phyloP scores from a whole-genome alignment of 1,140 invertebrate genomes.

The Caerostris extrusa region DNA sequence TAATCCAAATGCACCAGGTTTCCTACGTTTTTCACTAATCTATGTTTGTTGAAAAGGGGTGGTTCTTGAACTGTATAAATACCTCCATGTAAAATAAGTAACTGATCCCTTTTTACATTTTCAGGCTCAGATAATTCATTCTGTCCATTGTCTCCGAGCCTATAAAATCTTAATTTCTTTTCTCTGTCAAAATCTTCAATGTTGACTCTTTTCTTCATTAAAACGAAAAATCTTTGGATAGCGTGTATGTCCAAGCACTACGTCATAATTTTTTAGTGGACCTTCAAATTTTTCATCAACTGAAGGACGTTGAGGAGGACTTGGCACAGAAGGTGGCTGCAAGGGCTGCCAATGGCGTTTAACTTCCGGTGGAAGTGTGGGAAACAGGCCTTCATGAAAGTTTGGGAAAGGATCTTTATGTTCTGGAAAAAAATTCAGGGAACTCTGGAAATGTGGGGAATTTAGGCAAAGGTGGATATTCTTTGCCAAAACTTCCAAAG shows the following conservation, averaged over 20 bases:
- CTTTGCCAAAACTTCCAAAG: constrained; percentile 78
- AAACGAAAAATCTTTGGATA: constrained; percentile 79
- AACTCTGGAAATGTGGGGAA: constrained; percentile 81
- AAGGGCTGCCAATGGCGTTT: constrained; percentile 67
- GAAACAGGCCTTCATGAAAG: constrained; percentile 85
- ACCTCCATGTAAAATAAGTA: constrained; percentile 78
- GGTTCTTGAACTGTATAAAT: constrained; percentile 76
- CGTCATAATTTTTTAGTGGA: constrained; percentile 78
- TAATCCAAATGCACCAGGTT: background rate
- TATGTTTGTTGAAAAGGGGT: constrained; percentile 55
- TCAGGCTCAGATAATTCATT: constrained; percentile 76
- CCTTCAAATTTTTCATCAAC: constrained; percentile 82
- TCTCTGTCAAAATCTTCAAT: constrained; percentile 78
- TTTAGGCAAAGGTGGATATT: constrained; percentile 79
- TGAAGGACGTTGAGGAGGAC: constrained; percentile 78
- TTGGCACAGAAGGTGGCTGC: constrained; percentile 77
- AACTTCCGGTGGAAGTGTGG: constrained; percentile 85
- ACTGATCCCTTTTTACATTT: constrained; percentile 75
- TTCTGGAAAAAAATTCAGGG: constrained; percentile 80
- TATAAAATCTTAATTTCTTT: constrained; percentile 73
- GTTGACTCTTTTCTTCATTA: constrained; percentile 78
- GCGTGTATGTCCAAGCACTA: constrained; percentile 77
- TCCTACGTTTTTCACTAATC: constrained; percentile 53
- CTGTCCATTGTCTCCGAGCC: constrained; percentile 17
- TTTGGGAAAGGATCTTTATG: constrained; percentile 74